These are phyloP conservation scores for Protomyctophum bolini DNA, from an alignment of 2,113 vertebrate genomes.

Conservation along the genomic window DNA sequence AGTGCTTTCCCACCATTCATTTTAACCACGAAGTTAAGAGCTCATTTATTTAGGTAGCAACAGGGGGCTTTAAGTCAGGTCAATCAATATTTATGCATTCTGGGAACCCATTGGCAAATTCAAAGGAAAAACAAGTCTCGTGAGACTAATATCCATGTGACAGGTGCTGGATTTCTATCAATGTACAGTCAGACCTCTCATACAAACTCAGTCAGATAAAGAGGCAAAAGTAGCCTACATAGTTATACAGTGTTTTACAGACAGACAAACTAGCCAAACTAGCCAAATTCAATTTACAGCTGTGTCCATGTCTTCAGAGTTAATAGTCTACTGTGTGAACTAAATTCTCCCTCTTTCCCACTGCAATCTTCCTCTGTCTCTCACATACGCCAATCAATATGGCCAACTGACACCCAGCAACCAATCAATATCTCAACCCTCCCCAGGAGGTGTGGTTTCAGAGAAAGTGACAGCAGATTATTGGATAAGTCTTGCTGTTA, in stretches of 20 bases:
- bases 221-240: no score
- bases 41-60: no score
- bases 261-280: slow-evolving; percentile 10
- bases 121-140: no score
- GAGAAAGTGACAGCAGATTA: slow-evolving; percentile 11
- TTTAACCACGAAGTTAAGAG: no score
- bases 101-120: no score
- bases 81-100: not conserved
- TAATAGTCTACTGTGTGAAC: slow-evolving; percentile 65
- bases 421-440: slow-evolving; percentile 60
- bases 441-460: slow-evolving; percentile 31
- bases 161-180: no score
- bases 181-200: no score
- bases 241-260: slow-evolving; percentile 8
- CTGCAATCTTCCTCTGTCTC: slow-evolving; percentile 43
- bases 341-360: slow-evolving; percentile 66
- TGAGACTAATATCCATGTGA: no score
- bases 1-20: no score
- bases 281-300: slow-evolving; percentile 30
- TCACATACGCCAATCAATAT: slow-evolving; percentile 53
- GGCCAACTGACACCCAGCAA: slow-evolving; percentile 43
- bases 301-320: slow-evolving; percentile 19
- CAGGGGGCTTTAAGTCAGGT: not conserved
- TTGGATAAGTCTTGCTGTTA: slow-evolving; percentile 19
- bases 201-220: no score